Base-by-base conservation (phyloP, 2,113 vertebrate genomes). In the Meleagris gallopavo region DNA sequence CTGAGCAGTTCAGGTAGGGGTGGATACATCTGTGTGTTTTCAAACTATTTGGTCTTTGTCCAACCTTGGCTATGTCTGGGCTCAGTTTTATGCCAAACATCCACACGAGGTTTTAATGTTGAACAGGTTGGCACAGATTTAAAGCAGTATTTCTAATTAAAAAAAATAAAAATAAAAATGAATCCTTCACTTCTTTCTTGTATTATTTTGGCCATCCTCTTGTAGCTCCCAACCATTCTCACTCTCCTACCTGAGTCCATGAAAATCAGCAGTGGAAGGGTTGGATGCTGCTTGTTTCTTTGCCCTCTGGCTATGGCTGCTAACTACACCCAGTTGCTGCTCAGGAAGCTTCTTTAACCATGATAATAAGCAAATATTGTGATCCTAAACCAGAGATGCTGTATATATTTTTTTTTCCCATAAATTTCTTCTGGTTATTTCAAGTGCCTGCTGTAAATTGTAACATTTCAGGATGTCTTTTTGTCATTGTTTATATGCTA, bases 381-480 rank as follows among this genome's bases (percentile, higher is more conserved):
- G 36, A 60, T 55, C 18, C 22, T 32, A 40, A 66, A 40, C 7
- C 1, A 0, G 8, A 60, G 45, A 16, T 3, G 2, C 1, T 58
- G 12, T 69, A 1, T 29, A n/a, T 62, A 34, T 58, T 41, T 62
- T n/a, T 8, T 40, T 40, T 40, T n/a, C n/a, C 18, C 3, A 0
- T 43, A 50, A 48, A 11, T 86, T 87, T 80, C 46, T 5, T 52
- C 46, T 18, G 10, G 17, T 21, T 52, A 0, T 67, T 86, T 55
- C 75, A 74, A 13, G 11, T 24, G 88, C 46, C 8, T 24, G 29
- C 13, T 88, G 10, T n/a, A 54, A 16, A 20, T 9, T 19, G 29
- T 5, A 41, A 24, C 17, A 7, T 90, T 80, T 88, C 48, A 52
- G 34, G 15, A 6, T 64, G 3, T 11, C 7, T 84, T 91, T 55